phyloP scores from a whole-genome alignment of 1,140 invertebrate genomes.

The Drosophila jambulina region DNA sequence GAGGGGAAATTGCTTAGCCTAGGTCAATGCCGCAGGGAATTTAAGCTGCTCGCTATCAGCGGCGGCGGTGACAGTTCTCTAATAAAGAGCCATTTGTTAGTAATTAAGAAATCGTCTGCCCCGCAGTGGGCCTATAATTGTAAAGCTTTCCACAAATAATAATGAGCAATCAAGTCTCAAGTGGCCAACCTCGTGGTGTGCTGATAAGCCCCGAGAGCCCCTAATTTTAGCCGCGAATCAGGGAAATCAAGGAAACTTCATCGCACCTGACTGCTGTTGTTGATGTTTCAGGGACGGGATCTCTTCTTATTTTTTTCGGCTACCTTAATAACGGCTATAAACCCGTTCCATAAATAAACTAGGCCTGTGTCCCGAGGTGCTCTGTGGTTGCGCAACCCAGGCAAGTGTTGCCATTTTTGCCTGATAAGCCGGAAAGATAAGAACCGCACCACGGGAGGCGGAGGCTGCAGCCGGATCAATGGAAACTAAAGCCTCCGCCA shows the following conservation, averaged over 20 bases:
- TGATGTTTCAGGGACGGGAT: background rate
- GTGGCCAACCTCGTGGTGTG: slow-evolving; percentile 30
- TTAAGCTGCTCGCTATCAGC: slow-evolving; percentile 5
- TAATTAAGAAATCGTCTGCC: slow-evolving; percentile 27
- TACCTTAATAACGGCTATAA: slow-evolving; percentile 13
- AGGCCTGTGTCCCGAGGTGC: background rate
- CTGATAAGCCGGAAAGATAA: slow-evolving; percentile 49
- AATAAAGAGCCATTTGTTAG: slow-evolving; percentile 1
- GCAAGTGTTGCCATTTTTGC: slow-evolving; percentile 30
- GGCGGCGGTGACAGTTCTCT: background rate
- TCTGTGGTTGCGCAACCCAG: slow-evolving; percentile 37
- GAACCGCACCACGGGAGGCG: slow-evolving; percentile 4
- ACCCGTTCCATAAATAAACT: slow-evolving; percentile 21
- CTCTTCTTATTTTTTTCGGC: slow-evolving; percentile 1
- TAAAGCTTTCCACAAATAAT: slow-evolving; percentile 40
- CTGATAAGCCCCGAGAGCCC: slow-evolving; percentile 19
- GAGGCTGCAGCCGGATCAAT: slow-evolving; percentile 22
- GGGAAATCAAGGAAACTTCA: slow-evolving; percentile 10
- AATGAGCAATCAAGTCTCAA: slow-evolving; percentile 40
- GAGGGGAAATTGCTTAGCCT: slow-evolving; percentile 5
- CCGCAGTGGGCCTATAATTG: slow-evolving; percentile 13
- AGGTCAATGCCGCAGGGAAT: slow-evolving; percentile 34
- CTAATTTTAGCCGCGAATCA: slow-evolving; percentile 15
- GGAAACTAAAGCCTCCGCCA: slow-evolving; percentile 17
- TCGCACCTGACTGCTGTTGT: slow-evolving; percentile 7